Percentiles rank a stretch among this genome's conserved stretches.
Conservation (phyloP, 2,888 invertebrate genomes). For the Bellardia pandia region DNA sequence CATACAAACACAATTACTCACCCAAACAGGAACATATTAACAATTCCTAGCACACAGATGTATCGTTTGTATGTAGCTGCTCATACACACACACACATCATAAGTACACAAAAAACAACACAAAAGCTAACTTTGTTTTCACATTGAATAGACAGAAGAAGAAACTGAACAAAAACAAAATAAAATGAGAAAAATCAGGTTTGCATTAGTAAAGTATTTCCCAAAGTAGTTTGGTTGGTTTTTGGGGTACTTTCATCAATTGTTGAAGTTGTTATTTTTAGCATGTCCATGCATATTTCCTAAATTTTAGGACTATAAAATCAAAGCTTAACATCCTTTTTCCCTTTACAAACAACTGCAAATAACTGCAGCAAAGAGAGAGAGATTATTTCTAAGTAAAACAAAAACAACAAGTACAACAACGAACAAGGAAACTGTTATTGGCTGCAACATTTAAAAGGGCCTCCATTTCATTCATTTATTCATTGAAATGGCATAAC, state of each 20-base stretch:
- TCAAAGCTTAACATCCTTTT: constrained; percentile 63
- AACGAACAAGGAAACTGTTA: constrained; percentile 48
- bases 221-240: constrained; percentile 60
- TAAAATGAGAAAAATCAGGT: constrained; percentile 58
- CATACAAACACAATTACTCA: constrained; percentile 14
- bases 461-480: constrained; percentile 64
- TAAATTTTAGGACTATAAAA: constrained; percentile 62
- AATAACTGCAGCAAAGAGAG: constrained; percentile 20
- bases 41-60: constrained; percentile 21
- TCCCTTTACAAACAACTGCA: constrained; percentile 27
- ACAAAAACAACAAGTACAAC: constrained; percentile 13
- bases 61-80: not conserved
- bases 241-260: not conserved
- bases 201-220: constrained; percentile 68
- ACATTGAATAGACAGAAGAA: constrained; percentile 12
- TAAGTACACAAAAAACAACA: constrained; percentile 42
- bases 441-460: constrained; percentile 65
- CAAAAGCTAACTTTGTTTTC: constrained; percentile 29
- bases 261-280: constrained; percentile 35
- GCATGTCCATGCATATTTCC: constrained; percentile 64
- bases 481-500: constrained; percentile 58
- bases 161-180: constrained; percentile 3
- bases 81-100: not conserved
- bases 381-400: constrained; percentile 1
- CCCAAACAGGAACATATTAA: not conserved